Percentiles rank a stretch among this genome's conserved stretches.
phyloP scores from a whole-genome alignment of 2,888 invertebrate genomes.

The Eristalis arbustorum region DNA sequence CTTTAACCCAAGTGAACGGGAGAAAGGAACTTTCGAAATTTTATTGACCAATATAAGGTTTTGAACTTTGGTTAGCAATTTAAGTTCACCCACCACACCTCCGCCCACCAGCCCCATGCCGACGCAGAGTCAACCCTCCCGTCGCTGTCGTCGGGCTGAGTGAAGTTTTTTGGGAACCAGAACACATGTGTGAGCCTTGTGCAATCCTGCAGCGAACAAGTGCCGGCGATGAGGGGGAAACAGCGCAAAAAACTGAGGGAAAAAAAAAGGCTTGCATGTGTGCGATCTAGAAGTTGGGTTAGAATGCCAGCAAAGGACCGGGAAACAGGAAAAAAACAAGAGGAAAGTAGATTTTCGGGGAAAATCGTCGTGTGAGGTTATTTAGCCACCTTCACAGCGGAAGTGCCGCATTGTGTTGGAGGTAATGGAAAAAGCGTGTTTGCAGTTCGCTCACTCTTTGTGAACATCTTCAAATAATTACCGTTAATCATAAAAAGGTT shows the following conservation, averaged over 20 bases:
- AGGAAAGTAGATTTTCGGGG: neutral
- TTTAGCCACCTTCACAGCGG: slow-evolving; percentile 36
- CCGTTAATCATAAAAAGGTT: slow-evolving; percentile 67
- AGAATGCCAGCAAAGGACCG: slow-evolving; percentile 8
- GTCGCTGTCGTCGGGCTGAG: neutral
- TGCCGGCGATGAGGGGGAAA: neutral
- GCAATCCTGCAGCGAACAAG: slow-evolving; percentile 25
- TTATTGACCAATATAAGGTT: slow-evolving; percentile 70
- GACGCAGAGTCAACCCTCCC: neutral
- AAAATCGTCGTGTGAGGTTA: slow-evolving; percentile 50
- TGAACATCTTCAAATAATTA: slow-evolving; percentile 68
- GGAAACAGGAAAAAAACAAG: slow-evolving; percentile 4
- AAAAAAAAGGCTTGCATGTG: neutral
- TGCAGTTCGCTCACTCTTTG: slow-evolving; percentile 53
- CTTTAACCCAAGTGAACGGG: slow-evolving; percentile 52
- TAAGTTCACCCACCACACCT: slow-evolving; percentile 7
- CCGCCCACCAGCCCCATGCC: neutral
- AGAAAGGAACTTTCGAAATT: slow-evolving; percentile 64
- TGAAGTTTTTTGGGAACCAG: slow-evolving; percentile 38
- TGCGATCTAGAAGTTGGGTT: slow-evolving; percentile 19
- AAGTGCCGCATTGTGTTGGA: slow-evolving; percentile 54
- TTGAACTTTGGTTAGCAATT: slow-evolving; percentile 69
- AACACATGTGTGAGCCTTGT: slow-evolving; percentile 50
- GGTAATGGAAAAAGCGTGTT: slow-evolving; percentile 69
- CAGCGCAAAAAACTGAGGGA: too few species aligned